Base-by-base conservation (phyloP, 2,888 invertebrate genomes). In the Calliphora vomitoria region DNA sequence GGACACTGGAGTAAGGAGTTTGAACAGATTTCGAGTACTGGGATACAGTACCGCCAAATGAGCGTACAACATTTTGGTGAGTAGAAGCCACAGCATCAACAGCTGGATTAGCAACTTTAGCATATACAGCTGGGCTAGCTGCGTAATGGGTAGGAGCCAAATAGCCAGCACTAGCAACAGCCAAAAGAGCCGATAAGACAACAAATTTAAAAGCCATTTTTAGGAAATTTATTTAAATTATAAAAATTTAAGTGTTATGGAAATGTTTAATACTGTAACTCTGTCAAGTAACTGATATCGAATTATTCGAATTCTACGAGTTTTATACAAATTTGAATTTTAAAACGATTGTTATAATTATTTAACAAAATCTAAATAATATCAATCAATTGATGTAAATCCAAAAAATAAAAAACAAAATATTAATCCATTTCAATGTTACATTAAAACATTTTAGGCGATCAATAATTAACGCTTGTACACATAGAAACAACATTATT, bases 151-250 rank as follows among this genome's bases (percentile, higher is more conserved):
- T 82, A 18, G 91, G 94, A 88, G 94, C 94, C 38, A 95, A 92
- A 90, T 94, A 92, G 88, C 96, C 96, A 82, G 96, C 96, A 91
- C 94, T 95, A 91, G 95, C 95, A 89, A 95, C 94, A 90, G 95
- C 95, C 93, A 95, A 94, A 90, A 94, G 94, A 92, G 95, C 94
- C 91, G 95, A 94, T 91, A 96, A 93, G 80, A 95, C 93, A 89
- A 95, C 91, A 89, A 95, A 93, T 95, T 94, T 92, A 75, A 93
- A 92, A 86, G 91, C 91, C 93, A 93, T 93, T 91, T 91, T 91
- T 60, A 50, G 18, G 10, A 0, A 4, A 3, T 38, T 47, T 13
- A 47, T 20, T 62, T 41, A 13, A 31, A 10, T 13, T 64, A 35
- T 8, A 10, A 13, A 55, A 72, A 58, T 72, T 38, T 41, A 76